phyloP scores from a whole-genome alignment of 2,888 invertebrate species.

The Cephus rjabovi region DNA sequence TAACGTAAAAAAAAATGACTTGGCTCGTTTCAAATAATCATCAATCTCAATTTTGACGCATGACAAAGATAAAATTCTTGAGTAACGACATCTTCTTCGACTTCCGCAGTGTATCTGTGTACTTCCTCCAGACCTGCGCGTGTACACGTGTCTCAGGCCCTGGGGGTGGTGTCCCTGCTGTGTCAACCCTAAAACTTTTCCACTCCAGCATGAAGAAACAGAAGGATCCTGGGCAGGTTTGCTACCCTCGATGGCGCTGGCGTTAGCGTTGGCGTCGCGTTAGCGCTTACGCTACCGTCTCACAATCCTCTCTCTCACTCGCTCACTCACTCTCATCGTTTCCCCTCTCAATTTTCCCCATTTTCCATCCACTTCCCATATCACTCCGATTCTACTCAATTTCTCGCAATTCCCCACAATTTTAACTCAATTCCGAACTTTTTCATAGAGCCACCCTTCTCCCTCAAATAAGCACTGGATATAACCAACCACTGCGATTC shows the following conservation, averaged over 20 bases:
- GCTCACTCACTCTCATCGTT: constrained; percentile 10
- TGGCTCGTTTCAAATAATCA: background rate
- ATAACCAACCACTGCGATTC: background rate
- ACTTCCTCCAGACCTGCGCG: background rate
- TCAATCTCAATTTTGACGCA: background rate
- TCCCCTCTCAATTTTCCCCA: constrained; percentile 4
- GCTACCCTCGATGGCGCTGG: too few species aligned
- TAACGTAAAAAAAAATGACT: background rate
- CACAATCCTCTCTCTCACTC: constrained; percentile 19
- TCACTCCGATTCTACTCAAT: background rate
- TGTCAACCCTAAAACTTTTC: constrained; percentile 21
- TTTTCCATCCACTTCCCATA: constrained; percentile 4
- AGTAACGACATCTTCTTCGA: background rate
- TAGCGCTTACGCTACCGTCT: constrained; percentile 11
- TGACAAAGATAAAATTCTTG: background rate
- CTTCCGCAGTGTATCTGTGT: too few species aligned
- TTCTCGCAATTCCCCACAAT: constrained; percentile 1
- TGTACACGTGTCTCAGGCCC: background rate
- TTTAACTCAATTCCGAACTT: constrained; percentile 22
- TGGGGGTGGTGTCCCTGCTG: constrained; percentile 15
- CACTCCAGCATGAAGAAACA: constrained; percentile 15
- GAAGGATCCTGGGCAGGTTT: background rate
- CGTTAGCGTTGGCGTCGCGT: constrained; percentile 5
- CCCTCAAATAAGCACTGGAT: background rate
- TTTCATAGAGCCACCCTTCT: constrained; percentile 12